These are phyloP conservation scores for Ctenopoma kingsleyae DNA, from an alignment of 2,797 vertebrate genomes.

Conservation along the genomic window DNA sequence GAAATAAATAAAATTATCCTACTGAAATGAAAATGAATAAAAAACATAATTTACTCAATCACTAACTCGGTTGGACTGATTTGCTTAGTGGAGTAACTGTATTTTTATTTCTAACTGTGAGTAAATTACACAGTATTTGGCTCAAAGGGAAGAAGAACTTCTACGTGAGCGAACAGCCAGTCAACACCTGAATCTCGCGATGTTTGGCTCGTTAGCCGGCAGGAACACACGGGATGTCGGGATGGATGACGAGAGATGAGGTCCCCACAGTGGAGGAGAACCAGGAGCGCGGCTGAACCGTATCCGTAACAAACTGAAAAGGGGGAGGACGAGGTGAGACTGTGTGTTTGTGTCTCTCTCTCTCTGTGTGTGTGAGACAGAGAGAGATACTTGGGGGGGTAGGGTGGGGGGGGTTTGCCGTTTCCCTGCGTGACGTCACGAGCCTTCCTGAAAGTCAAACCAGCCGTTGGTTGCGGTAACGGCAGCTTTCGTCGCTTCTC, in stretches of 20 bases:
- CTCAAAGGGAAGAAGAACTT: no score
- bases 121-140: no score
- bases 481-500: constrained; percentile 19
- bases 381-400: neutral
- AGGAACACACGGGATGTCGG: constrained; percentile 59
- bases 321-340: constrained; percentile 33
- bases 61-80: no score
- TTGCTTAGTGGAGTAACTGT: no score
- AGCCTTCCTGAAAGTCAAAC: constrained; percentile 91
- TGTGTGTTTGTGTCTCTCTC: constrained; percentile 17
- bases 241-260: constrained; percentile 67
- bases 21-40: no score
- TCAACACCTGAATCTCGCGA: constrained; percentile 78
- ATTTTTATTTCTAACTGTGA: no score
- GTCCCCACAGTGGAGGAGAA: constrained; percentile 49
- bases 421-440: constrained; percentile 89
- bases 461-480: constrained; percentile 79
- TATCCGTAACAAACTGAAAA: constrained; percentile 25
- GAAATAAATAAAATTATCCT: no score
- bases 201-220: constrained; percentile 60
- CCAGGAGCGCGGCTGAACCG: constrained; percentile 39
- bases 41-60: no score
- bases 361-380: neutral
- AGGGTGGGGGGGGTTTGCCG: constrained; percentile 77
- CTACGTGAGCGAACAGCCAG: neutral